Conservation (phyloP, 2,113 vertebrate species). For the Hippolais icterina region DNA sequence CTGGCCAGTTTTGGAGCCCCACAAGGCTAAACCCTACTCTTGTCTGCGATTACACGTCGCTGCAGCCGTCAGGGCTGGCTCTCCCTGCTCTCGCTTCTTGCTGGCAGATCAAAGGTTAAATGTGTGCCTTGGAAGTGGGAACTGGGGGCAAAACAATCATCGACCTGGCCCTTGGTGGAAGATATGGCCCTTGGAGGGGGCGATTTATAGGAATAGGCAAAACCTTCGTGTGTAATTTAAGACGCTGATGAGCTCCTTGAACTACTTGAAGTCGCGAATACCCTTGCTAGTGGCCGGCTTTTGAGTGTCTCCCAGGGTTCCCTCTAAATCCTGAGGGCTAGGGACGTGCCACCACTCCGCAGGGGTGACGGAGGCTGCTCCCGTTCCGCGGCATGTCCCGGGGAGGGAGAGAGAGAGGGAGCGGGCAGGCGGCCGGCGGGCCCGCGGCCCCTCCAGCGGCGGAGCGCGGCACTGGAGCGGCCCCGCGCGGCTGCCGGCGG, state of each 20-base stretch:
- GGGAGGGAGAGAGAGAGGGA: too few species aligned
- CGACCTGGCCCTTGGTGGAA: not conserved
- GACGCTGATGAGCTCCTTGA: not conserved
- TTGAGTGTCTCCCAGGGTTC: too few species aligned
- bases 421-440: not conserved
- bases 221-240: not conserved
- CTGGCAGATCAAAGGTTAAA: not conserved
- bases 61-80: not conserved
- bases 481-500: not conserved
- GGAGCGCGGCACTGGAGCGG: not conserved
- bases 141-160: not conserved
- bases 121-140: not conserved
- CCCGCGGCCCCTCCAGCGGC: not conserved
- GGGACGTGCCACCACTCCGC: fast-evolving
- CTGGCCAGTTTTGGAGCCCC: not conserved
- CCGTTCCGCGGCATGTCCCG: fast-evolving
- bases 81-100: not conserved
- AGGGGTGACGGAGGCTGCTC: fast-evolving
- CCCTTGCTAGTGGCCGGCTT: too few species aligned
- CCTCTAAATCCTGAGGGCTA: not conserved
- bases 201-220: not conserved
- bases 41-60: fast-evolving
- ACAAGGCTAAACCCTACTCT: not conserved
- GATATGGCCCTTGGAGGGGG: fast-evolving
- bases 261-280: not conserved